phyloP scores from a whole-genome alignment of 2,888 invertebrate species.

The Dysmachus trigonus region DNA sequence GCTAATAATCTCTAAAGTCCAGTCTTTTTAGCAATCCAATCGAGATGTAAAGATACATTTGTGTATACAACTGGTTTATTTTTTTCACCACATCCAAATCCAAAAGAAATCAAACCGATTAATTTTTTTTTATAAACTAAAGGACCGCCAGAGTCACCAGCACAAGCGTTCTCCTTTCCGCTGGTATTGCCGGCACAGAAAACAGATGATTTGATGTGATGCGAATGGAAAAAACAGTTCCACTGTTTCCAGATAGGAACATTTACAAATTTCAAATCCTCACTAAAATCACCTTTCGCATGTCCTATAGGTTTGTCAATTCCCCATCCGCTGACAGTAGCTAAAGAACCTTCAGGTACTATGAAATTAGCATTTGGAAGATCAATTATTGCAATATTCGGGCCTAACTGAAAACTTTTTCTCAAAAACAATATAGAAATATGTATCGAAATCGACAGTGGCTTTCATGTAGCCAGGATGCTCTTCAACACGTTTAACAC shows the following conservation, averaged over 20 bases:
- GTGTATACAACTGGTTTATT: not conserved
- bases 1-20: not conserved
- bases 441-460: not conserved
- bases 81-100: not conserved
- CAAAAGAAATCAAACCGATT: not conserved
- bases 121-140: not conserved
- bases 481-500: not conserved
- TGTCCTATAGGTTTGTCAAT: not conserved
- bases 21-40: not conserved
- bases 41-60: not conserved
- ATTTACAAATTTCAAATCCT: not conserved
- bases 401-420: not conserved
- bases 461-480: not conserved
- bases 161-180: not conserved
- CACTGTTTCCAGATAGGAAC: not conserved
- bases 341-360: not conserved
- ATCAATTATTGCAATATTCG: not conserved
- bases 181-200: not conserved
- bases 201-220: not conserved
- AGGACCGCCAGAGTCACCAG: slow-evolving; percentile 10
- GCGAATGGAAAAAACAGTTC: not conserved
- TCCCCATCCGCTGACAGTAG: slow-evolving; percentile 17
- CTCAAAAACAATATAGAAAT: not conserved
- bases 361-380: not conserved
- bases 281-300: not conserved